Evolutionary conservation across 1,140 invertebrate genomes (phyloP), one percentile per base, ranked within the genome.

Genomic region (Drusus annulatus): DNA sequence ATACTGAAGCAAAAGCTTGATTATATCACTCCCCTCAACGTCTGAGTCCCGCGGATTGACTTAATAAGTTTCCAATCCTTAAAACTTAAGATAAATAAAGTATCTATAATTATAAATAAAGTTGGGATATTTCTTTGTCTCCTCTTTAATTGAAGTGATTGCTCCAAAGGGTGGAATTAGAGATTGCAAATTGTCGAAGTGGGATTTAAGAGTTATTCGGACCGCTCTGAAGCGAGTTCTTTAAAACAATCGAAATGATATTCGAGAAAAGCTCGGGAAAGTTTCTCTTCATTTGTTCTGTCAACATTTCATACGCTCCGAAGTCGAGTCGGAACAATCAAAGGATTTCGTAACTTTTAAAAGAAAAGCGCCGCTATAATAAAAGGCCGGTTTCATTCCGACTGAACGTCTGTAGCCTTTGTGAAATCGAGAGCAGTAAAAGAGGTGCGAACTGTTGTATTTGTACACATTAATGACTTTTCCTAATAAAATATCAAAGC

Each of bases 381-480:
- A 74, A 74, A 79, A 79, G 58, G 56, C 36, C 36, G 31, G 60
- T 71, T 78, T 69, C 23, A 79, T 31, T 60, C n/a, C 62, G 50
- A 58, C 10, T 71, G 21, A 63, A 19, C 78, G 28, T 65, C 54
- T 74, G 69, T 16, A 52, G 54, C 78, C 58, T 63, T 65, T 73
- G 52, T 62, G 68, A 71, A 71, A 71, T 25, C 3, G 45, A 54
- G 54, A 68, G 62, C 76, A 82, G 63, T 28, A 82, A 82, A 68
- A 73, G 52, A 79, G 60, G 75, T 74, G 65, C 76, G 76, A 69
- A 79, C 25, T 28, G 25, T 28, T 28, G 5, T 79, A 80, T 80
- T 80, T 75, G 78, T 62, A 56, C 65, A 78, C 54, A 71, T 83
- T 83, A 83, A 83, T 76, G 79, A 80, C 79, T 78, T 80, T 51